phyloP scores from a whole-genome alignment of 23 tunicate genomes.

The Trididemnum nubilum region DNA sequence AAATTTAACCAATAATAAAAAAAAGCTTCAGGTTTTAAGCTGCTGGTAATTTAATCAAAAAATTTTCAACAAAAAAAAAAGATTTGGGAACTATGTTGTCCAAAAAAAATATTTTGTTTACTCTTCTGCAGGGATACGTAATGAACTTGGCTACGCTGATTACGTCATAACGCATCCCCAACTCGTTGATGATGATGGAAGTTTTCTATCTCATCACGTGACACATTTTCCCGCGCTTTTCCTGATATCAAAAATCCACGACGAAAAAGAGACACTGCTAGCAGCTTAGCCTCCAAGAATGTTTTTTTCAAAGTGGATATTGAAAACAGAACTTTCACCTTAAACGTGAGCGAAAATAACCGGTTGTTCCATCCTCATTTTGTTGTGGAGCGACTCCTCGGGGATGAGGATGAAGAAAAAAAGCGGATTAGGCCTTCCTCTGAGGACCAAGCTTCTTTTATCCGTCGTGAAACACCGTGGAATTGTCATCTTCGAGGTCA shows the following conservation, averaged over 20 bases:
- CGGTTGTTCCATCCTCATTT: slow-evolving; percentile 49
- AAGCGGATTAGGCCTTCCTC: not conserved
- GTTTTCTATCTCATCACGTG: slow-evolving; percentile 58
- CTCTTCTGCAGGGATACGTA: too few relatives aligned
- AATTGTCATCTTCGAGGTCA: slow-evolving; percentile 81
- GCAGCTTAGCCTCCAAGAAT: not conserved
- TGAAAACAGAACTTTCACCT: slow-evolving; percentile 15
- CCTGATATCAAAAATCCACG: not conserved
- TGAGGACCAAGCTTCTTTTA: slow-evolving; percentile 33
- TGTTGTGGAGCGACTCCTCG: slow-evolving; percentile 52
- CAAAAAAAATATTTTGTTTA: too few relatives aligned
- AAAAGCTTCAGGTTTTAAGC: too few relatives aligned
- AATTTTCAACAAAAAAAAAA: too few relatives aligned
- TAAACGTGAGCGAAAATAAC: slow-evolving; percentile 62
- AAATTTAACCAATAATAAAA: too few relatives aligned
- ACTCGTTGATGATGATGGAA: slow-evolving; percentile 40
- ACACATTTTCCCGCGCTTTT: not conserved
- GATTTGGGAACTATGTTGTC: too few relatives aligned
- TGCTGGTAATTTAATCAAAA: too few relatives aligned
- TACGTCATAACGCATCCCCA: slow-evolving; percentile 32
- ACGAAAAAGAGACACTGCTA: not conserved
- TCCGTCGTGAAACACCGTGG: slow-evolving; percentile 46
- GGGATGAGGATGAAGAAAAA: not conserved
- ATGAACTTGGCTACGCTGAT: too few relatives aligned
- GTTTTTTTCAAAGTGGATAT: slow-evolving; percentile 17